A percentile compares a stretch with the other conserved stretches of the same genome.
Evolutionary conservation across 2,888 invertebrate species (phyloP).

Genomic region (Endotricha flammealis): DNA sequence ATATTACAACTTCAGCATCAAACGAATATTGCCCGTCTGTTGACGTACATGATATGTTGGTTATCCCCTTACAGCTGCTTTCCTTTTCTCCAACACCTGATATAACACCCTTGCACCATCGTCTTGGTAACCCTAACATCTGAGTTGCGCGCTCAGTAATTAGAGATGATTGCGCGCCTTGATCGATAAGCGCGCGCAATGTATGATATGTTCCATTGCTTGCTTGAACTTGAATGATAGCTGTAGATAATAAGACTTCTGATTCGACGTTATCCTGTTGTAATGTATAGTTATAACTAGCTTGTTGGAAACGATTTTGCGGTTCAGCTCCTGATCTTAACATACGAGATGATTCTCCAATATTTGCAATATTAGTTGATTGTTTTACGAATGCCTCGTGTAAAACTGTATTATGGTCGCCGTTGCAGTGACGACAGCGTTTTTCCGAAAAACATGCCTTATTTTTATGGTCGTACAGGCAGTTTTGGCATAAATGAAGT

Average conservation of each 20-base stretch:
- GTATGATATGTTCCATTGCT: neutral
- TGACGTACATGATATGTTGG: neutral
- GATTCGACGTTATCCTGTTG: neutral
- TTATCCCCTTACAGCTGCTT: neutral
- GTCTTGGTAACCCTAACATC: neutral
- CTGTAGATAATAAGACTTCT: neutral
- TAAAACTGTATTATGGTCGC: constrained; percentile 9
- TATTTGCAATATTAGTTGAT: too few species aligned
- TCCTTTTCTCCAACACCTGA: neutral
- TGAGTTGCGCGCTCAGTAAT: neutral
- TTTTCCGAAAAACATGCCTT: constrained; percentile 8
- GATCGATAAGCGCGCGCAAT: neutral
- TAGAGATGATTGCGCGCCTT: neutral
- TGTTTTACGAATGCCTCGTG: constrained; percentile 11
- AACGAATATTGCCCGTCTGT: neutral
- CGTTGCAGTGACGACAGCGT: constrained; percentile 9
- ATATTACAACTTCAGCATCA: neutral
- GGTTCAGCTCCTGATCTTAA: neutral
- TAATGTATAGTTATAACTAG: neutral
- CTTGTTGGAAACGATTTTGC: neutral
- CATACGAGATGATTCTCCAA: too few species aligned
- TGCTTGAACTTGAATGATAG: neutral
- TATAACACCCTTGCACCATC: neutral
- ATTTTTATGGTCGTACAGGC: constrained; percentile 9
- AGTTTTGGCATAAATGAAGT: constrained; percentile 11